Evolutionary conservation across 2,888 invertebrate species (phyloP).

Genomic region (Neoitamus cyanurus): DNA sequence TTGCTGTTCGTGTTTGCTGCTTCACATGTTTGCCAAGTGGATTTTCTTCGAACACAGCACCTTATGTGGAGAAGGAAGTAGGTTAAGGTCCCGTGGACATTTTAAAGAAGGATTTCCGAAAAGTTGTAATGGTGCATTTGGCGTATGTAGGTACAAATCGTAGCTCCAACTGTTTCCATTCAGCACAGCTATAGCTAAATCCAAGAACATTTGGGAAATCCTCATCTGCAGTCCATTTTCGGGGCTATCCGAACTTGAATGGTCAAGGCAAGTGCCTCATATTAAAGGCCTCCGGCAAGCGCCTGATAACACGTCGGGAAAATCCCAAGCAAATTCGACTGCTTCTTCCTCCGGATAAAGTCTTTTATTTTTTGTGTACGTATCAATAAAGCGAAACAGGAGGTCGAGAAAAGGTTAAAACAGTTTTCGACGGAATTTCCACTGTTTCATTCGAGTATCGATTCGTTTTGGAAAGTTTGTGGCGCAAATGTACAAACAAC

Average conservation of each 20-base stretch:
- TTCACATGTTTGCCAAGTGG: neutral
- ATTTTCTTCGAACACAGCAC: neutral
- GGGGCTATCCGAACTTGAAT: neutral
- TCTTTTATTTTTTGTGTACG: neutral
- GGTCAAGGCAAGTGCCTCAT: neutral
- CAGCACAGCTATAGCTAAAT: neutral
- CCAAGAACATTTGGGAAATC: neutral
- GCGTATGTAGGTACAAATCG: neutral
- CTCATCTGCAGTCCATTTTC: neutral
- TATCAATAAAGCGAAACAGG: neutral
- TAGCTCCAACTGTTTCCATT: neutral
- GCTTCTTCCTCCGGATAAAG: neutral
- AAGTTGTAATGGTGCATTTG: neutral
- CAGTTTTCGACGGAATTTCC: slow-evolving; percentile 1
- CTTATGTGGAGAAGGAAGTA: neutral
- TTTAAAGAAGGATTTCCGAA: neutral
- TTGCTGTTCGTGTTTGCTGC: neutral
- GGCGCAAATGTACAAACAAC: neutral
- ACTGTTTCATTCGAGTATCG: neutral
- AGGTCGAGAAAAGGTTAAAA: neutral
- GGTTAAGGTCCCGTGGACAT: neutral
- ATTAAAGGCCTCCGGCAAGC: neutral
- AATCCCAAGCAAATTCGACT: neutral
- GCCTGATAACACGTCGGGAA: neutral
- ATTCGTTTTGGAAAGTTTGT: neutral